Evolutionary conservation across 1,140 invertebrate genomes (phyloP).

Genomic region (Drosophila novamexicana): DNA sequence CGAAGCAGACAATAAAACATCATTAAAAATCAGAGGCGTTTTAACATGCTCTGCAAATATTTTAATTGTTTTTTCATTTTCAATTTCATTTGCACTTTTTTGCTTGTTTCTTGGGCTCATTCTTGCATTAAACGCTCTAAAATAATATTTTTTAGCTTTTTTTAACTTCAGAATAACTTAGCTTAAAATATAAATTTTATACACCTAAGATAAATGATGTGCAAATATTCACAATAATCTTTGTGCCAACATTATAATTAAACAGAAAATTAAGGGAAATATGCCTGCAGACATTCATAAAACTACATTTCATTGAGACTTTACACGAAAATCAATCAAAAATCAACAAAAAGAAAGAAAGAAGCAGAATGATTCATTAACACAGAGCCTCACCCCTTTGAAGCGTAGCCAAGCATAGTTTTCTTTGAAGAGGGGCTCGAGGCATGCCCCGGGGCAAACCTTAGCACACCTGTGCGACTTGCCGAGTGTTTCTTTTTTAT

Average conservation of each 20-base stretch:
- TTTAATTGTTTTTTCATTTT: constrained; percentile 76
- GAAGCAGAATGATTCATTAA: constrained; percentile 27
- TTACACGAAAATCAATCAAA: constrained; percentile 38
- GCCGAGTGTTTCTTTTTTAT: constrained; percentile 14
- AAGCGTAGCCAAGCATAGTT: not conserved
- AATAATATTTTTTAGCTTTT: not conserved
- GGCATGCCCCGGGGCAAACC: not conserved
- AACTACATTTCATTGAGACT: constrained; percentile 20
- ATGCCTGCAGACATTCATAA: not conserved
- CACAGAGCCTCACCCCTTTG: constrained; percentile 2
- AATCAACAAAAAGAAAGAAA: constrained; percentile 15
- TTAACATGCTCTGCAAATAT: constrained; percentile 78
- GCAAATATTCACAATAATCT: constrained; percentile 1
- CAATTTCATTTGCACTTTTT: constrained; percentile 21
- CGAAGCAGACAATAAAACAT: constrained; percentile 80
- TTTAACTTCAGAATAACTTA: too few relatives aligned
- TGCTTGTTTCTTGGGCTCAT: not conserved
- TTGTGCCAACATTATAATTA: constrained; percentile 10
- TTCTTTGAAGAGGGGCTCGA: not conserved
- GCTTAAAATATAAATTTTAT: too few relatives aligned
- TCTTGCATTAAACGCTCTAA: not conserved
- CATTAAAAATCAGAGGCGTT: constrained; percentile 78
- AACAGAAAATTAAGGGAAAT: constrained; percentile 9
- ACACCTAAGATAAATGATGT: not conserved
- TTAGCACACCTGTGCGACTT: constrained; percentile 49